These are phyloP conservation scores for Channa striata DNA, from an alignment of 2,797 vertebrate species.

Conservation along the genomic window DNA sequence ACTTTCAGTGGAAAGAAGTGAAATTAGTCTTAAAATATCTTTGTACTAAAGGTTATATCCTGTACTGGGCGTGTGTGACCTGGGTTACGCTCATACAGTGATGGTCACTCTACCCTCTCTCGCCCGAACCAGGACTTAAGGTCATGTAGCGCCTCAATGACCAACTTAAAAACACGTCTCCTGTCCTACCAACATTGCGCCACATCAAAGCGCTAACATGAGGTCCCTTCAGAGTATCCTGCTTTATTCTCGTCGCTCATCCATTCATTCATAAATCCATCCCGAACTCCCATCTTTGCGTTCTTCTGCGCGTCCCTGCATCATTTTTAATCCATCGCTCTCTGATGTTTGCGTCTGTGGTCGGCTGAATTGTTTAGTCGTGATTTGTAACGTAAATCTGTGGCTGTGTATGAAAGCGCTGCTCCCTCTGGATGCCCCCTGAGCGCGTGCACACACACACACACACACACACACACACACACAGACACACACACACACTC, in stretches of 20 bases:
- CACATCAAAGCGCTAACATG: no score
- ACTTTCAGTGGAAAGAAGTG: no score
- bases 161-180: no score
- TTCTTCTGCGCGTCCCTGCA: conserved; percentile 48
- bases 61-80: no score
- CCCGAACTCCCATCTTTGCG: conserved; percentile 19
- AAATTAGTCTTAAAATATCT: no score
- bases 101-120: no score
- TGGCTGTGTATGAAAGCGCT: conserved; percentile 62
- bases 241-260: conserved; percentile 18
- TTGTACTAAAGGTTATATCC: no score
- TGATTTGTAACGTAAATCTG: conserved; percentile 85
- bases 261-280: not conserved
- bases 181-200: no score
- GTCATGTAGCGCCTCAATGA: no score
- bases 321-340: conserved; percentile 38
- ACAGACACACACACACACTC: conserved; percentile 27
- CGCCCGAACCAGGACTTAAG: no score
- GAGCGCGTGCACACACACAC: conserved; percentile 5
- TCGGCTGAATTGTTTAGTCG: conserved; percentile 73
- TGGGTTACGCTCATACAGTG: no score
- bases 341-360: conserved; percentile 74
- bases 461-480: conserved; percentile 30
- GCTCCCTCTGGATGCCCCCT: conserved; percentile 49
- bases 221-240: not conserved